Evolutionary conservation across 2,797 vertebrate genomes (phyloP).

Genomic region (Rousettus madagascariensis): DNA sequence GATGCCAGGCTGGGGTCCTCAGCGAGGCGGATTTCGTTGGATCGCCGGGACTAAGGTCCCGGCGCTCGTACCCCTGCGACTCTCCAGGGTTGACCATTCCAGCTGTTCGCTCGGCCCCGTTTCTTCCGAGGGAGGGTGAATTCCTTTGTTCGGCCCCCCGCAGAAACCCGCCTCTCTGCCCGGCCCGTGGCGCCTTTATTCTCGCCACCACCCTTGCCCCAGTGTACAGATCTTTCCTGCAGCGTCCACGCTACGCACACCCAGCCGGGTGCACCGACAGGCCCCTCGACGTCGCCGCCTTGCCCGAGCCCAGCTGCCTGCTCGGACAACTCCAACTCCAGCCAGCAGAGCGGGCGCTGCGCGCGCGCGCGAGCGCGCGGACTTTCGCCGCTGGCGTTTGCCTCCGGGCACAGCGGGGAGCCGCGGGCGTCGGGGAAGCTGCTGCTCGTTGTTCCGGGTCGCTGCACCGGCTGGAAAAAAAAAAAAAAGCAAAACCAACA

Average conservation of each 20-base stretch:
- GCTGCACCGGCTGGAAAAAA: not conserved
- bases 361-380: not conserved
- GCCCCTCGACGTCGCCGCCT: constrained; percentile 88
- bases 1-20: not conserved
- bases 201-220: constrained; percentile 86
- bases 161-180: constrained; percentile 84
- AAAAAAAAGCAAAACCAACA: constrained; percentile 49
- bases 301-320: constrained; percentile 76
- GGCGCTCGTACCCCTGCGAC: constrained; percentile 82
- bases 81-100: constrained; percentile 79
- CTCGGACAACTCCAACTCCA: constrained; percentile 83
- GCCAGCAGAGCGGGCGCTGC: constrained; percentile 74
- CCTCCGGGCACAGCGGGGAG: constrained; percentile 78
- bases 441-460: not conserved
- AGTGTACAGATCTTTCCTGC: constrained; percentile 93
- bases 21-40: constrained; percentile 28
- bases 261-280: constrained; percentile 85
- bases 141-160: constrained; percentile 87
- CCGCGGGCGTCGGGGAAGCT: constrained; percentile 72
- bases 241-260: constrained; percentile 91
- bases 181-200: constrained; percentile 86
- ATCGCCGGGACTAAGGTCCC: not conserved
- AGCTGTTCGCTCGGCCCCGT: constrained; percentile 76
- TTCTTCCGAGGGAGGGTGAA: constrained; percentile 84
- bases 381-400: constrained; percentile 67